A percentile compares a stretch with the other conserved stretches of the same genome.
Conservation (phyloP, 2,888 invertebrate species). For the Camponotus fellah region DNA sequence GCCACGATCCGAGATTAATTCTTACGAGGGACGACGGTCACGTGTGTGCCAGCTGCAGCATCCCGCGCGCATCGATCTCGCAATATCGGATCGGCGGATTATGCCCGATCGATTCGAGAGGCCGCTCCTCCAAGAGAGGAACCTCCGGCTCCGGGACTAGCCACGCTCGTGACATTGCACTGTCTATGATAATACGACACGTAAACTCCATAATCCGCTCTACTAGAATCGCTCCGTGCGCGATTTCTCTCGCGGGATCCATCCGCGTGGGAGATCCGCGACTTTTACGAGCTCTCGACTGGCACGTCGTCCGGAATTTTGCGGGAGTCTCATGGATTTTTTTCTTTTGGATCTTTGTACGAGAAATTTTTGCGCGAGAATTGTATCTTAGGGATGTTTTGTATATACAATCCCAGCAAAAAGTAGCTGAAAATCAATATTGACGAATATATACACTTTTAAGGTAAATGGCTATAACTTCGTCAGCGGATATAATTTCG, state of each 20-base stretch:
- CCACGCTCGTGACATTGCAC: conserved; percentile 75
- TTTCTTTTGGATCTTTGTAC: neutral
- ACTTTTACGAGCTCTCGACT: conserved; percentile 61
- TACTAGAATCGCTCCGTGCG: conserved; percentile 58
- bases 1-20: conserved; percentile 66
- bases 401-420: too few relatives aligned
- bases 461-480: too few relatives aligned
- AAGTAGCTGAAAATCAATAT: too few relatives aligned
- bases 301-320: conserved; percentile 29
- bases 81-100: conserved; percentile 70
- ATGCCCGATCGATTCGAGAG: conserved; percentile 63
- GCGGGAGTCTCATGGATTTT: neutral
- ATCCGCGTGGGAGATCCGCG: conserved; percentile 64
- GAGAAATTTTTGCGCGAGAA: neutral
- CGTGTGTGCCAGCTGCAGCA: conserved; percentile 57
- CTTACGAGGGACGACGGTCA: conserved; percentile 51
- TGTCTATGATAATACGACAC: conserved; percentile 77
- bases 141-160: conserved; percentile 62
- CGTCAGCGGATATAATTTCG: too few relatives aligned
- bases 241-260: conserved; percentile 55
- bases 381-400: too few relatives aligned
- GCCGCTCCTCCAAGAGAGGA: conserved; percentile 64
- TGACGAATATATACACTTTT: too few relatives aligned
- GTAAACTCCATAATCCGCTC: conserved; percentile 74
- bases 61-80: conserved; percentile 61